Evolutionary conservation across 2,797 vertebrate genomes (phyloP).

Genomic region (Amazona ochrocephala): DNA sequence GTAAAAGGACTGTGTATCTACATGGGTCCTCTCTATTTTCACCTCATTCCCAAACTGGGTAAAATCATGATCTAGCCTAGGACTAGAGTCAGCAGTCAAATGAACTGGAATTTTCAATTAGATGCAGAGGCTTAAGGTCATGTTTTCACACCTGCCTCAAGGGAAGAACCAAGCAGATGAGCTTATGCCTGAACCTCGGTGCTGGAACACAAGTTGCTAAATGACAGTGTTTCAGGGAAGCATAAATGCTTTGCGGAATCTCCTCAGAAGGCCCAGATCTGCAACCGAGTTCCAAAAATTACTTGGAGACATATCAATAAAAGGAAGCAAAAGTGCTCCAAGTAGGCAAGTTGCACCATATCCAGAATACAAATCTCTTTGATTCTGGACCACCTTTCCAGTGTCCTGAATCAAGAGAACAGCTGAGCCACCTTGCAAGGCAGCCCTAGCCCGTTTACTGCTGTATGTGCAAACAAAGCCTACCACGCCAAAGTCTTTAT

Average conservation of each 20-base stretch:
- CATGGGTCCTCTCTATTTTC: neutral
- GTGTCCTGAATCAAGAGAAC: neutral
- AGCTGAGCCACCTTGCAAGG: neutral
- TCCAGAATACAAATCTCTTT: neutral
- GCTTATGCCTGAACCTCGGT: neutral
- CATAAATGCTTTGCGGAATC: neutral
- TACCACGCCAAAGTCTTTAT: neutral
- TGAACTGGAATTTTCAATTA: neutral
- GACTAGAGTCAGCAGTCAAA: neutral
- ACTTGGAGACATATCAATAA: neutral
- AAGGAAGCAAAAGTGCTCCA: neutral
- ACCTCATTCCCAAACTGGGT: neutral
- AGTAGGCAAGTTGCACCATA: neutral
- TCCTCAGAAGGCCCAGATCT: neutral
- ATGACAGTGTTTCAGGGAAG: neutral
- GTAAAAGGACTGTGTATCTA: neutral
- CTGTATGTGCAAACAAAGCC: neutral
- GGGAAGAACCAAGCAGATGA: neutral
- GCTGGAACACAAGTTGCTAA: neutral
- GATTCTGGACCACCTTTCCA: neutral
- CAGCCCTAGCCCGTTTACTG: neutral
- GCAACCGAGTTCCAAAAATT: neutral
- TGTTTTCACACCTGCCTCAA: neutral
- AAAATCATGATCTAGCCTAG: neutral
- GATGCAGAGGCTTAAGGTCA: neutral